Evolutionary conservation across 2,888 invertebrate genomes (phyloP).

Genomic region (Amiota communis): DNA sequence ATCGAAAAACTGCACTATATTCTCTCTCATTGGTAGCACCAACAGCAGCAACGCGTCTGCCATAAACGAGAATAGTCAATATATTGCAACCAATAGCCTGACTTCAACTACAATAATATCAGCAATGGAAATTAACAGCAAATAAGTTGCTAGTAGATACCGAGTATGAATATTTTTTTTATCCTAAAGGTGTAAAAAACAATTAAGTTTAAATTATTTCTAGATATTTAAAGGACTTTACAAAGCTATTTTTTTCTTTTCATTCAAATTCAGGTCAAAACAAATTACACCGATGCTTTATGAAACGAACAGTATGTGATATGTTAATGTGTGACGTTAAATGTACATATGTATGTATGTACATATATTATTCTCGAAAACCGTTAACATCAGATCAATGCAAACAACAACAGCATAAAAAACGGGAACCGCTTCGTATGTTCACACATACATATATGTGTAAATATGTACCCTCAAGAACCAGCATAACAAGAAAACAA

Average conservation of each 20-base stretch:
- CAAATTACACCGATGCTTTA: not conserved
- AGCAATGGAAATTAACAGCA: too few species aligned
- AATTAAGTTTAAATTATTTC: too few species aligned
- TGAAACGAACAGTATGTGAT: not conserved
- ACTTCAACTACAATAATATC: not conserved
- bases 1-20: constrained; percentile 50
- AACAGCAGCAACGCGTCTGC: constrained; percentile 41
- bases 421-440: not conserved
- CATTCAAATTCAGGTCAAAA: too few species aligned
- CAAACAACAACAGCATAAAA: not conserved
- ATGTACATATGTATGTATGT: too few species aligned
- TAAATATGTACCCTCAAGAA: not conserved
- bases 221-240: too few species aligned
- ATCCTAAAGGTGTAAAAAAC: too few species aligned
- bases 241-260: too few species aligned
- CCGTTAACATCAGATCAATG: constrained; percentile 11
- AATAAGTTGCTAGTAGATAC: too few species aligned
- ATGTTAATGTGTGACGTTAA: too few species aligned
- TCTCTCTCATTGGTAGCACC: constrained; percentile 41
- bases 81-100: constrained; percentile 1
- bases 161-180: too few species aligned
- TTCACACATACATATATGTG: too few species aligned
- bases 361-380: not conserved
- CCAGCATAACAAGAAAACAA: not conserved
- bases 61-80: constrained; percentile 36